Conservation (phyloP, 2,797 vertebrate species). For the Emydoidea blandingii region DNA sequence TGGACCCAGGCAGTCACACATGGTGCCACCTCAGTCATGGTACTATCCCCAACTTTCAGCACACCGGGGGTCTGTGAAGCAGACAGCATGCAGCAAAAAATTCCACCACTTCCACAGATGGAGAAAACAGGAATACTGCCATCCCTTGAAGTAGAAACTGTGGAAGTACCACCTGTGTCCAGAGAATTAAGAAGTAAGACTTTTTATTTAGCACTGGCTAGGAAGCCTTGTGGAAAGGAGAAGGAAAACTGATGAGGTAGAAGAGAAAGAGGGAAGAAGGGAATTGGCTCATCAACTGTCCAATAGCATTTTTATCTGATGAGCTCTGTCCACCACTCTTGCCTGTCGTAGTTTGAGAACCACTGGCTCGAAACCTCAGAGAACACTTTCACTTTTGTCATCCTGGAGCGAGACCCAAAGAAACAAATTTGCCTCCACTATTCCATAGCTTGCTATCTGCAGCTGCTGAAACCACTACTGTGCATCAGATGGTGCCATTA, state of each 20-base stretch:
- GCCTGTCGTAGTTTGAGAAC: not conserved
- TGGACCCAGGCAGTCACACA: not conserved
- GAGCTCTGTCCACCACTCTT: not conserved
- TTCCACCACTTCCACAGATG: not conserved
- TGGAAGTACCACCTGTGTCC: not conserved
- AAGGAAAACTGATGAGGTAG: not conserved
- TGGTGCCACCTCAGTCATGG: not conserved
- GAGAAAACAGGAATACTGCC: not conserved
- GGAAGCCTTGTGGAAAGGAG: not conserved
- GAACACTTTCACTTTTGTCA: not conserved
- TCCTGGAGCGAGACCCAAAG: not conserved
- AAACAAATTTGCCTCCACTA: not conserved
- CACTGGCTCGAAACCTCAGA: not conserved
- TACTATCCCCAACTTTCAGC: not conserved
- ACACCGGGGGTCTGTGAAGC: not conserved
- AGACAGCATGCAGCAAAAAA: not conserved
- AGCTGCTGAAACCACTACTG: not conserved
- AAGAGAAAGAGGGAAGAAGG: not conserved
- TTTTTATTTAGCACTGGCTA: not conserved
- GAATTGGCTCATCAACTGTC: not conserved
- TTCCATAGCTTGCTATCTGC: not conserved
- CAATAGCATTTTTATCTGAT: not conserved
- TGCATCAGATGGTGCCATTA: not conserved
- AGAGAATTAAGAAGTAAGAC: conserved; percentile 14
- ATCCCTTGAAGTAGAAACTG: not conserved